These are phyloP conservation scores for Chaunax sp. DNA, from an alignment of 2,797 vertebrate genomes.

Conservation along the genomic window DNA sequence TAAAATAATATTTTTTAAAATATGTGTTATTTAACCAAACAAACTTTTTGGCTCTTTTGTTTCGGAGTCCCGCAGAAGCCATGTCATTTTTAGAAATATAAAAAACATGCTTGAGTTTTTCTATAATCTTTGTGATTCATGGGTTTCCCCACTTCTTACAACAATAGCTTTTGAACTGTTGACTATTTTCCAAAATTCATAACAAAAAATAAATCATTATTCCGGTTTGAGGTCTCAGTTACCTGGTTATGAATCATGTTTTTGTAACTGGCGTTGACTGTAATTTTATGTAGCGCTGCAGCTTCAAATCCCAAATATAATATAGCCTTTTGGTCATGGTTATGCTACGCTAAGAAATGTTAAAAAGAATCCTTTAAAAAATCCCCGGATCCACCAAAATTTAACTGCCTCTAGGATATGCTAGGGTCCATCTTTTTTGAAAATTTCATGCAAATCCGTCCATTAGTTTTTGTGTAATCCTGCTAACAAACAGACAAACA, in stretches of 20 bases:
- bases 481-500: no score
- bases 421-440: no score
- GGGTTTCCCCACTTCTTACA: not conserved
- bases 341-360: no score
- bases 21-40: not conserved
- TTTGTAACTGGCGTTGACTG: constrained; percentile 22
- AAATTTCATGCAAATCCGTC: no score
- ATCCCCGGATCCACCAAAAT: no score
- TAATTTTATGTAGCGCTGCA: not conserved
- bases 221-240: constrained; percentile 4
- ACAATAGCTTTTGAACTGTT: not conserved
- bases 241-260: not conserved
- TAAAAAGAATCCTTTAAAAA: no score
- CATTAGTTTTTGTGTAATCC: no score
- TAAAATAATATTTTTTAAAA: not conserved
- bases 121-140: not conserved
- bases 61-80: no score
- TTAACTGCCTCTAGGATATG: no score
- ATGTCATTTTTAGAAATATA: not conserved
- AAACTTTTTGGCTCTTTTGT: not conserved
- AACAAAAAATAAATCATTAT: not conserved
- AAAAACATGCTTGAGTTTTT: not conserved
- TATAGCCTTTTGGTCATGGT: no score
- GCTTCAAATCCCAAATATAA: constrained; percentile 9
- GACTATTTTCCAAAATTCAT: not conserved